These are phyloP conservation scores for Pristionchus mayeri DNA, from an alignment of 2,888 invertebrate genomes.

Conservation along the genomic window DNA sequence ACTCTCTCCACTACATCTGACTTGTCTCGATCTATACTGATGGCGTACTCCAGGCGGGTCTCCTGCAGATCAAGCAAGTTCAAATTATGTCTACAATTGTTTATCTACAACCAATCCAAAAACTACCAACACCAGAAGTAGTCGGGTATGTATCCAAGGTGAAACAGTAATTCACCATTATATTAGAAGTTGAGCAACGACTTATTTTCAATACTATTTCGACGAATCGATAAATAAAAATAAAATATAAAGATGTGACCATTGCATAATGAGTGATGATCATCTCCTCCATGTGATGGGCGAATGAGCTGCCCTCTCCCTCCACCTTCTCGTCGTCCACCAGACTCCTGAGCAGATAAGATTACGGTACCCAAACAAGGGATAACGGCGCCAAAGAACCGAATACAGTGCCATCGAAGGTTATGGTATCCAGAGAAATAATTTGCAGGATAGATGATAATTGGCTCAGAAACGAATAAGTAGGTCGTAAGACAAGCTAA, in stretches of 20 bases:
- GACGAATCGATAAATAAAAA: too few relatives aligned
- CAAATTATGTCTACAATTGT: too few relatives aligned
- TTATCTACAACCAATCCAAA: too few relatives aligned
- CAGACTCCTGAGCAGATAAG: neutral
- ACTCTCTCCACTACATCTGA: neutral
- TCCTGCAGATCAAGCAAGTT: neutral
- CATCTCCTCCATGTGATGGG: slow-evolving; percentile 9
- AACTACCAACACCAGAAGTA: too few relatives aligned
- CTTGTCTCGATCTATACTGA: neutral
- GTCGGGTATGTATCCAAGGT: too few relatives aligned
- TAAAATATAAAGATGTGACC: neutral
- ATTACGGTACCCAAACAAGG: neutral
- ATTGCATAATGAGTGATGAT: neutral
- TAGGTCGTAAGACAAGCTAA: neutral
- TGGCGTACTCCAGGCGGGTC: slow-evolving; percentile 12
- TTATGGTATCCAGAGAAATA: neutral
- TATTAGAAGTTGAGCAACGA: neutral
- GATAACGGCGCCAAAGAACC: too few relatives aligned
- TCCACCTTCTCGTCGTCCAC: slow-evolving; percentile 6
- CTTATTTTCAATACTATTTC: too few relatives aligned
- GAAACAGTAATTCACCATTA: neutral
- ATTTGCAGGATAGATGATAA: neutral
- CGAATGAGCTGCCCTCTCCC: neutral
- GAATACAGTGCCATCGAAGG: too few relatives aligned
- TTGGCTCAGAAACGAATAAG: too few relatives aligned